Percentiles rank a stretch among this genome's conserved stretches.
Conservation (phyloP, 1,140 invertebrate genomes). For the Caenorhabditis tropicalis region DNA sequence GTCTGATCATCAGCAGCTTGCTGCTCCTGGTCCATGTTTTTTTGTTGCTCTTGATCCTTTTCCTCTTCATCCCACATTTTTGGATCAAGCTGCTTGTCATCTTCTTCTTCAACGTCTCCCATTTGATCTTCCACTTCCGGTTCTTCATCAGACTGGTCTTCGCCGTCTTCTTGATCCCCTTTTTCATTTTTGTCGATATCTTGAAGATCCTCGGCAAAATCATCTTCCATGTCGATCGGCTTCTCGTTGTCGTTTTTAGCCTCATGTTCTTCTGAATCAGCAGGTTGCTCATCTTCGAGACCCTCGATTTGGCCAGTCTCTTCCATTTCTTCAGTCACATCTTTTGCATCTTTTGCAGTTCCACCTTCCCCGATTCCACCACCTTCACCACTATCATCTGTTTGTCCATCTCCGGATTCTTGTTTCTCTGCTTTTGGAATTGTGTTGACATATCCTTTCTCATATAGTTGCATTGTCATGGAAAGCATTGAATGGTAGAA, state of each 20-base stretch:
- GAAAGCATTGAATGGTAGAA: slow-evolving; percentile 53
- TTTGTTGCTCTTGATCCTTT: slow-evolving; percentile 91
- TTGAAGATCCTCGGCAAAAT: slow-evolving; percentile 68
- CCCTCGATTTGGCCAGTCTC: slow-evolving; percentile 82
- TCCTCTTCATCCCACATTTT: slow-evolving; percentile 74
- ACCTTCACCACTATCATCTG: slow-evolving; percentile 60
- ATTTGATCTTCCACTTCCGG: slow-evolving; percentile 71
- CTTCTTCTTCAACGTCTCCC: slow-evolving; percentile 72
- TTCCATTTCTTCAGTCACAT: slow-evolving; percentile 92
- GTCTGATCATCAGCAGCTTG: slow-evolving; percentile 72
- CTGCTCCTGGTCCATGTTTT: slow-evolving; percentile 86
- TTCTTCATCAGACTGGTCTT: slow-evolving; percentile 69
- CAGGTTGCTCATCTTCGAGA: slow-evolving; percentile 55
- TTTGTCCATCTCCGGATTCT: slow-evolving; percentile 75
- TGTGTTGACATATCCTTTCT: slow-evolving; percentile 87
- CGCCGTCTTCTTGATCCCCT: slow-evolving; percentile 59
- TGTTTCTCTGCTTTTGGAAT: slow-evolving; percentile 78
- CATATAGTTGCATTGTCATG: slow-evolving; percentile 52
- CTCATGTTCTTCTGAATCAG: slow-evolving; percentile 59
- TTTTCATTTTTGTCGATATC: slow-evolving; percentile 71
- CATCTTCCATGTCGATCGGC: slow-evolving; percentile 66
- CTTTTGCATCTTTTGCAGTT: slow-evolving; percentile 78
- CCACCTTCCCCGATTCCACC: slow-evolving; percentile 65
- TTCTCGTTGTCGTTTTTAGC: slow-evolving; percentile 60
- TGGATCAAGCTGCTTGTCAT: slow-evolving; percentile 70